Evolutionary conservation across 1,140 invertebrate species (phyloP), one percentile per base, ranked within the genome.

Genomic region (Homalodisca vitripennis): DNA sequence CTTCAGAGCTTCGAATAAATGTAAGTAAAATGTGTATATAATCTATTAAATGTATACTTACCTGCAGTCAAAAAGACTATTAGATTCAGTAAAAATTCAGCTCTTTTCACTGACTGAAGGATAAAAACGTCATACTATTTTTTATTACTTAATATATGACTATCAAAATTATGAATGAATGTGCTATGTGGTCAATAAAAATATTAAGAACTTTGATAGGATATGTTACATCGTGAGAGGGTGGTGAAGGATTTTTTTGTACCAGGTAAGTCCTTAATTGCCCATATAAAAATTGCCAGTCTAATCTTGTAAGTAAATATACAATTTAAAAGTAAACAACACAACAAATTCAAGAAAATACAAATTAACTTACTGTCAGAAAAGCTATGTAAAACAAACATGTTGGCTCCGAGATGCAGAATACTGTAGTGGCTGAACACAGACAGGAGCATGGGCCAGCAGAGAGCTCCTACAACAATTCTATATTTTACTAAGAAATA

Each of bases 321-420:
- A 17, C 34, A 10, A 17, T 66, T 0, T 26, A 29, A 12, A n/a
- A 22, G 63, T 10, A 17, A 6, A 66, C 30, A 48, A n/a, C 48
- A 41, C 12, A 12, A 69, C 3, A 64, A 65, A 3, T 31, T 63
- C 2, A 46, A 13, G 30, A 51, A 48, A 68, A 17, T 66, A 26
- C 0, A 31, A 29, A 72, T 65, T 57, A 55, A 74, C 20, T 73
- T 76, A 75, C 82, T 75, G 41, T 75, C 75, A 31, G 82, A 80
- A 75, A 90, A 98, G 75, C 90, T 96, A 77, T 95, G 90, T 24
- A 98, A 80, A 24, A 97, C 96, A 83, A 94, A 97, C 97, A 99
- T 98, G 81, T 99, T 99, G 41, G 89, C 87, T 75, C 86, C 86
- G 60, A 98, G 84, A 82, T 99, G 97, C 53, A 95, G 81, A 32